Conservation (phyloP, 2,888 invertebrate genomes). For the Acrocera orbiculus region DNA sequence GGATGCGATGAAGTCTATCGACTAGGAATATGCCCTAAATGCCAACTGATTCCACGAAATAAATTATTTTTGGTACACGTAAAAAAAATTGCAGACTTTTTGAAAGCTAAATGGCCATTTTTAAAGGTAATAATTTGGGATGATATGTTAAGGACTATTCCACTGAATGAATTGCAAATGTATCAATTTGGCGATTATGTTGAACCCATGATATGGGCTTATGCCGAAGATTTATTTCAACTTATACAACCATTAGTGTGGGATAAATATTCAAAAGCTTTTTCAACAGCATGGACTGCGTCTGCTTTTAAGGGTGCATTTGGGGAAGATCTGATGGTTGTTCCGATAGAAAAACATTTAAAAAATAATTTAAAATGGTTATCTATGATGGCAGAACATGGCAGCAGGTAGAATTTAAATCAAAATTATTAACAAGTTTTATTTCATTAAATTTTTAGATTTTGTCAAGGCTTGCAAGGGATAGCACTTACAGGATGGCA, state of each 20-base stretch:
- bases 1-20: conserved; percentile 60
- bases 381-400: conserved; percentile 43
- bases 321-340: conserved; percentile 49
- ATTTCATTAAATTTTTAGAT: conserved; percentile 14
- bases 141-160: conserved; percentile 55
- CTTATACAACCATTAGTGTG: conserved; percentile 38
- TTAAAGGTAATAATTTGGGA: conserved; percentile 58
- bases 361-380: conserved; percentile 55
- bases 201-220: conserved; percentile 70
- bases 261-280: conserved; percentile 49
- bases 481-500: conserved; percentile 29
- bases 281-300: conserved; percentile 52
- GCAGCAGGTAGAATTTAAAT: conserved; percentile 24
- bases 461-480: conserved; percentile 27
- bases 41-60: conserved; percentile 33
- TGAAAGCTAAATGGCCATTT: conserved; percentile 39
- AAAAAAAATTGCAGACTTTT: conserved; percentile 38
- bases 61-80: conserved; percentile 46
- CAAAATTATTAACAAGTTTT: neutral
- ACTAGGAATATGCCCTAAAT: conserved; percentile 47
- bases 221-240: conserved; percentile 50
- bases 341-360: conserved; percentile 46
- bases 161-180: conserved; percentile 39
- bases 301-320: conserved; percentile 62
- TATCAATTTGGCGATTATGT: conserved; percentile 46